Evolutionary conservation across 2,113 vertebrate species (phyloP).

Genomic region (Glareola pratincola): DNA sequence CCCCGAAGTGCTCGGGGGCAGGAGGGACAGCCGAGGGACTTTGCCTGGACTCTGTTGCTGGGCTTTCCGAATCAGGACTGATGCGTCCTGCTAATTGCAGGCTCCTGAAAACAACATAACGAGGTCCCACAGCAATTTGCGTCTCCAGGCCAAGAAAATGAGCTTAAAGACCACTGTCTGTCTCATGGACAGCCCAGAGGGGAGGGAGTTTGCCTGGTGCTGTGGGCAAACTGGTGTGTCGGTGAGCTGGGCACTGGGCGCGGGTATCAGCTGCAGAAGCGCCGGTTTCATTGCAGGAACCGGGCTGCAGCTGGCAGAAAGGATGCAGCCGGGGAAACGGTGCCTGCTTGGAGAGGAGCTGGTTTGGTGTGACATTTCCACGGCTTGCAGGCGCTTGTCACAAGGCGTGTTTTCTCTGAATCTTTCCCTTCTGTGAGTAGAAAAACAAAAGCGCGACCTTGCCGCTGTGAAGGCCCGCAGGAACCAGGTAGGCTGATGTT

Average conservation of each 20-base stretch:
- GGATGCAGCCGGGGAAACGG: rapidly evolving
- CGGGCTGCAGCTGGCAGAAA: not conserved
- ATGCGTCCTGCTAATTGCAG: not conserved
- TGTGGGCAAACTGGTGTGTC: not conserved
- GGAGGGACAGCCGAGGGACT: not conserved
- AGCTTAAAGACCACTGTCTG: not conserved
- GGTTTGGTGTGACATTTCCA: not conserved
- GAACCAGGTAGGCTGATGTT: not conserved
- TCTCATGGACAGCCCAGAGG: not conserved
- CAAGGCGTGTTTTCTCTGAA: not conserved
- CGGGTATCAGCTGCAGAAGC: not conserved
- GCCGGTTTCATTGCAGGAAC: not conserved
- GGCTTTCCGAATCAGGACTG: not conserved
- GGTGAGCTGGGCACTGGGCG: not conserved
- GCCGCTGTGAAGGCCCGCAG: not conserved
- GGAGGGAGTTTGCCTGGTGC: not conserved
- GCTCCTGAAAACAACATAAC: not conserved
- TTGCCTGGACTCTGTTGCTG: not conserved
- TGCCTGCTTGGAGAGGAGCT: not conserved
- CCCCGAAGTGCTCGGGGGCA: not conserved
- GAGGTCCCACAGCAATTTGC: not conserved
- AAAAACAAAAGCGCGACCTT: not conserved
- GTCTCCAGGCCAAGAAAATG: not conserved
- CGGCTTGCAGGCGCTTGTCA: not conserved
- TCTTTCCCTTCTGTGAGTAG: not conserved